A percentile compares a stretch with the other conserved stretches of the same genome.
Evolutionary conservation across 2,113 vertebrate species (phyloP).

Genomic region (Sturnira hondurensis): DNA sequence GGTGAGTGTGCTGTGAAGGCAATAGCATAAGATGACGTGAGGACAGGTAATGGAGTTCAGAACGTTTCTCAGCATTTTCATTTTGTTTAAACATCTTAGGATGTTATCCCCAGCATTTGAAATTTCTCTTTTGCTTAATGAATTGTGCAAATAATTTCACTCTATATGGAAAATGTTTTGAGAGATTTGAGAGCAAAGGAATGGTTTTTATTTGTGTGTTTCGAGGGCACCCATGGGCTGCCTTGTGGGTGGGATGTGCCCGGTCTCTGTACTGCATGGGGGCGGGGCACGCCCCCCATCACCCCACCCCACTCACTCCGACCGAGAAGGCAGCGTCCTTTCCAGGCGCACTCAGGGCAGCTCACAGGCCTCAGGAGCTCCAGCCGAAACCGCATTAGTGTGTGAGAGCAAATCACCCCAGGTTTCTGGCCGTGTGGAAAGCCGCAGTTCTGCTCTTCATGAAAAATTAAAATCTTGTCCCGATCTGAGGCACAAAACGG

Average conservation of each 20-base stretch:
- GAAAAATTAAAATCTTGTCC: constrained; percentile 78
- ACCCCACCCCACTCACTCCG: neutral
- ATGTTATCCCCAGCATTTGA: neutral
- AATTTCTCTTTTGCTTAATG: constrained; percentile 10
- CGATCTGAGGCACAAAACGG: constrained; percentile 71
- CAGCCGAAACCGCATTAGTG: constrained; percentile 58
- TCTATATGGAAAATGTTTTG: neutral
- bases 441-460: constrained; percentile 74
- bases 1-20: neutral
- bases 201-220: neutral
- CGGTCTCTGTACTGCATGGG: neutral
- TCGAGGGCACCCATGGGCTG: neutral
- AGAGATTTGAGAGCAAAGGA: neutral
- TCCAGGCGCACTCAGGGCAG: neutral
- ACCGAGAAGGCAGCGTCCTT: neutral
- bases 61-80: neutral
- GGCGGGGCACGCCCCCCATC: rapidly evolving
- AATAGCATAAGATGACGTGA: too few relatives aligned
- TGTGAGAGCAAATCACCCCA: constrained; percentile 74
- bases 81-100: neutral
- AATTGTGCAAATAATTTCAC: constrained; percentile 9
- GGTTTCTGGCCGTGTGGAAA: constrained; percentile 78
- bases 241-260: neutral
- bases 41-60: neutral
- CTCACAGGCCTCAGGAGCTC: constrained; percentile 35